These are phyloP conservation scores for Coranthus polyacanthus DNA, from an alignment of 2,797 vertebrate species.

Conservation along the genomic window DNA sequence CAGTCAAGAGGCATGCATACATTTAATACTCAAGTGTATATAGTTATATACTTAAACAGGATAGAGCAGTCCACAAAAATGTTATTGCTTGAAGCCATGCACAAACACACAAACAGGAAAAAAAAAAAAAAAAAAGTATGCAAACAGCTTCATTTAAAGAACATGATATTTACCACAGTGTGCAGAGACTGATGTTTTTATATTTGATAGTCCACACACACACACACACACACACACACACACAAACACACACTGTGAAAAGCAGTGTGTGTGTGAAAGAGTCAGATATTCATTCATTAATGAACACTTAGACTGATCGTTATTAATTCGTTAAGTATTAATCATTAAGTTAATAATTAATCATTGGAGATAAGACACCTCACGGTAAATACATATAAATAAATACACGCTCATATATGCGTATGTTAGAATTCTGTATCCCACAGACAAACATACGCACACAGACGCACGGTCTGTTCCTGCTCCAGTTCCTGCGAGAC, in stretches of 20 bases:
- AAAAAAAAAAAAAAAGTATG: neutral
- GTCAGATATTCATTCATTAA: too few species aligned
- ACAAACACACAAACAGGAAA: neutral
- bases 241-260: neutral
- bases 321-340: neutral
- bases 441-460: too few species aligned
- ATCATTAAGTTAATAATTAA: neutral
- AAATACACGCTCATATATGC: too few species aligned
- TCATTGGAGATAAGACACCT: neutral
- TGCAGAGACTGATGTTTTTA: too few species aligned
- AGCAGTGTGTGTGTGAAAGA: too few species aligned
- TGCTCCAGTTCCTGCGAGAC: constrained; percentile 10
- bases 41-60: neutral
- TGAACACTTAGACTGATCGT: neutral
- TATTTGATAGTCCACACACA: neutral
- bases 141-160: neutral
- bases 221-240: neutral
- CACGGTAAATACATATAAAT: too few species aligned
- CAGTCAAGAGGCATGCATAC: neutral
- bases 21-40: neutral
- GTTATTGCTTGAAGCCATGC: neutral
- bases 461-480: neutral
- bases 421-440: too few species aligned
- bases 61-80: neutral
- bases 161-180: neutral